Percentiles rank a stretch among this genome's conserved stretches.
Evolutionary conservation across 2,888 invertebrate species (phyloP).

Genomic region (Parthenolecanium corni): DNA sequence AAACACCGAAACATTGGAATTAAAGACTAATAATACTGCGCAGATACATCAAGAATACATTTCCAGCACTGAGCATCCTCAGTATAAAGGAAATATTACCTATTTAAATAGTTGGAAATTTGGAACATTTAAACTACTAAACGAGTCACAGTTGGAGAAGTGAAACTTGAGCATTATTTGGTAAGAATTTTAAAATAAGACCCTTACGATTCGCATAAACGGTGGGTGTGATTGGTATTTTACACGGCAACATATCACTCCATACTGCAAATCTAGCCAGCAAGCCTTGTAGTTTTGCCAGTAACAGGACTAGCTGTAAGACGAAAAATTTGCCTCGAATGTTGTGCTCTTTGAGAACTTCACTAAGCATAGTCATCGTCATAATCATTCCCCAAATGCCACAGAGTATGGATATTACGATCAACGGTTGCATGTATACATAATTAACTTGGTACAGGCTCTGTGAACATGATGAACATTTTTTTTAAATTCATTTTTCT

Average conservation of each 20-base stretch:
- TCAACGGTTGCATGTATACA: slow-evolving; percentile 53
- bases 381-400: slow-evolving; percentile 59
- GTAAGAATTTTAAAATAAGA: no score
- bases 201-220: slow-evolving; percentile 55
- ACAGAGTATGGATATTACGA: slow-evolving; percentile 51
- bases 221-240: slow-evolving; percentile 51
- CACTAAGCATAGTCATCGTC: slow-evolving; percentile 46
- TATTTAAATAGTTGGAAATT: no score
- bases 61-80: no score
- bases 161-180: no score
- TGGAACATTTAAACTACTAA: no score
- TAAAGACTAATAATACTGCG: no score
- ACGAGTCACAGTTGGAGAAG: no score
- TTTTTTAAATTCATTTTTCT: no score
- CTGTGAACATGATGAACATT: no score
- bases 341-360: slow-evolving; percentile 39
- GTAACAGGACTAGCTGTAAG: slow-evolving; percentile 52
- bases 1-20: no score
- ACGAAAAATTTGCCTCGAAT: slow-evolving; percentile 42
- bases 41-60: no score
- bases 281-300: slow-evolving; percentile 55
- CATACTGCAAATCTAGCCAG: slow-evolving; percentile 47
- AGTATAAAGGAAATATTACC: no score
- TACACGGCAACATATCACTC: slow-evolving; percentile 48
- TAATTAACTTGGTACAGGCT: slow-evolving; percentile 47